phyloP scores from a whole-genome alignment of 2,797 vertebrate species.

The Rhinella marina region DNA sequence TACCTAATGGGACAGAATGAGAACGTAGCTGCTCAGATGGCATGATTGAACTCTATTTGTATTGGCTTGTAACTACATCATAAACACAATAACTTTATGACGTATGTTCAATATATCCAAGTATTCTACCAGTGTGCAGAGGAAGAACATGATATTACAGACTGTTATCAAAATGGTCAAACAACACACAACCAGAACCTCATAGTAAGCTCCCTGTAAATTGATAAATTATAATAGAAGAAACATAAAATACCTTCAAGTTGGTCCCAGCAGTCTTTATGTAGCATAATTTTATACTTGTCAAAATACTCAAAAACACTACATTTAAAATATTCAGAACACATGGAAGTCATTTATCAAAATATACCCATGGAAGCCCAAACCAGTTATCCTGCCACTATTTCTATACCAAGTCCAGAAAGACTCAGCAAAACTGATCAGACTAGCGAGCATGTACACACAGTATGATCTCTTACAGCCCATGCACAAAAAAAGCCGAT shows the following conservation, averaged over 20 bases:
- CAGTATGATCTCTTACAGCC: conserved; percentile 41
- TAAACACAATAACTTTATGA: conserved; percentile 1
- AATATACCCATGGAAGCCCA: conserved; percentile 54
- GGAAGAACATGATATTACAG: conserved; percentile 34
- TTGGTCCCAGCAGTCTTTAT: conserved; percentile 14
- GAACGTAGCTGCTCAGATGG: not conserved
- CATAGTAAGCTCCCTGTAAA: not conserved
- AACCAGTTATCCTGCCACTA: conserved; percentile 40
- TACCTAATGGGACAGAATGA: not conserved
- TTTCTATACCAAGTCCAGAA: conserved; percentile 38
- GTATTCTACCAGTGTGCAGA: not conserved
- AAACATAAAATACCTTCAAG: conserved; percentile 18
- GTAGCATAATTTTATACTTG: not conserved
- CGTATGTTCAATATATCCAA: conserved; percentile 10
- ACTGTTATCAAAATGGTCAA: conserved; percentile 12
- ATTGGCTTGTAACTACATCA: conserved; percentile 33
- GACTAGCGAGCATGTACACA: conserved; percentile 32
- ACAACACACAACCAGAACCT: not conserved
- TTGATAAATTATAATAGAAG: not conserved
- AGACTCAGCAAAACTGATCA: conserved; percentile 37
- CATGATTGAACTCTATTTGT: conserved; percentile 16
- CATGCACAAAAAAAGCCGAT: conserved; percentile 59
- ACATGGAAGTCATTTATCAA: conserved; percentile 42
- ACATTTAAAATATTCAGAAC: conserved; percentile 39
- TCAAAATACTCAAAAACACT: conserved; percentile 18